A percentile compares a stretch with the other conserved stretches of the same genome.
These are phyloP conservation scores for Helogale parvula DNA, from an alignment of 2,113 vertebrate genomes.

Conservation along the genomic window DNA sequence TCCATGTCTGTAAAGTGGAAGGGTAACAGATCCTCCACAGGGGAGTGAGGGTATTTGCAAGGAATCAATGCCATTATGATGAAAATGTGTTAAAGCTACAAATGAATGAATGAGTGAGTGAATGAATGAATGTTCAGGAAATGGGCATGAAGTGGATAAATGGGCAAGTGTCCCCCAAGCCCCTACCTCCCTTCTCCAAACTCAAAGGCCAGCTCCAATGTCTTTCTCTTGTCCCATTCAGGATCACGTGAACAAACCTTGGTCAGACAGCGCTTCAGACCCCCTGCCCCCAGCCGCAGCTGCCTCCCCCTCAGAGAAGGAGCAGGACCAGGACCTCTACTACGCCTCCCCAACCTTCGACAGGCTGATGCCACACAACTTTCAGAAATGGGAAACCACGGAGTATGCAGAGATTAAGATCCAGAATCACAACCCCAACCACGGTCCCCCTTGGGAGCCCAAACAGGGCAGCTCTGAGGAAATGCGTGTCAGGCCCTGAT, in stretches of 20 bases:
- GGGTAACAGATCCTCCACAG: background rate
- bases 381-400: background rate
- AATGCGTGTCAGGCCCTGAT: background rate
- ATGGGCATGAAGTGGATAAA: background rate
- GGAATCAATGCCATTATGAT: background rate
- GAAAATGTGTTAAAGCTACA: background rate
- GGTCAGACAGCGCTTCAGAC: background rate
- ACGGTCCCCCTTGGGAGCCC: background rate
- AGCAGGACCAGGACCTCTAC: background rate
- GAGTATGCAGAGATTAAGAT: slow-evolving; percentile 33
- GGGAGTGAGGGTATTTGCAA: background rate
- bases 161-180: too few species aligned
- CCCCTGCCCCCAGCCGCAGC: accelerated
- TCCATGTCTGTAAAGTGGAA: background rate
- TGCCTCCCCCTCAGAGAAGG: background rate
- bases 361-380: background rate
- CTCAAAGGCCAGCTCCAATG: background rate
- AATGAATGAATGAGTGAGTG: background rate
- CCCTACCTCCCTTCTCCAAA: background rate
- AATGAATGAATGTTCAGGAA: background rate
- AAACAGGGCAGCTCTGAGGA: background rate
- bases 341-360: background rate
- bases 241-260: background rate
- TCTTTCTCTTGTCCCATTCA: background rate
- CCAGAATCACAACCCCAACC: accelerated